Conservation (phyloP, 2,113 vertebrate genomes). For the Periophthalmus modestus region DNA sequence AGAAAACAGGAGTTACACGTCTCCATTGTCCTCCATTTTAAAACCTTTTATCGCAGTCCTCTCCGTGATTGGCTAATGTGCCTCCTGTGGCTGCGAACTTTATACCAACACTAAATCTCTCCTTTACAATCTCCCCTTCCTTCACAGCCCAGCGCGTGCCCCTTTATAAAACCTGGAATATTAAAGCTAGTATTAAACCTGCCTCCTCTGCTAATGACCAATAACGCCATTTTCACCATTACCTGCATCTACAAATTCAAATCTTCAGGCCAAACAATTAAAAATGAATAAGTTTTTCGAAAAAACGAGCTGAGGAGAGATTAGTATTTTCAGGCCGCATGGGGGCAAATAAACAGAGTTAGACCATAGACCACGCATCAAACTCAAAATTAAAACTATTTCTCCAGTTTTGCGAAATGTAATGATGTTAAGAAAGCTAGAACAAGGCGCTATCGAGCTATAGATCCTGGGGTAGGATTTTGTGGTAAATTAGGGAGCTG, state of each 20-base stretch:
- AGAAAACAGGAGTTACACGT: neutral
- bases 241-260: slow-evolving; percentile 1
- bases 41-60: neutral
- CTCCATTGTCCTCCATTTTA: neutral
- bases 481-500: neutral
- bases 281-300: neutral
- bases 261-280: slow-evolving; percentile 5
- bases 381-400: neutral
- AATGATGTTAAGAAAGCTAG: neutral
- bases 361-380: neutral
- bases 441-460: neutral
- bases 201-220: neutral
- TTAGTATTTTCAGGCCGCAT: neutral
- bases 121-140: neutral
- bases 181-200: neutral
- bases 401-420: neutral
- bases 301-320: neutral
- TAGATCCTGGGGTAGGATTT: neutral
- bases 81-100: neutral
- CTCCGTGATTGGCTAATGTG: neutral
- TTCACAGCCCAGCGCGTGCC: neutral
- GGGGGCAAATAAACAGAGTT: neutral
- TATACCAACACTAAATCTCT: neutral
- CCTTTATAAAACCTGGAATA: neutral
- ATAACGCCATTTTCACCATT: neutral